Base-by-base conservation (phyloP, 2,888 invertebrate species). In the Andrena camellia region DNA sequence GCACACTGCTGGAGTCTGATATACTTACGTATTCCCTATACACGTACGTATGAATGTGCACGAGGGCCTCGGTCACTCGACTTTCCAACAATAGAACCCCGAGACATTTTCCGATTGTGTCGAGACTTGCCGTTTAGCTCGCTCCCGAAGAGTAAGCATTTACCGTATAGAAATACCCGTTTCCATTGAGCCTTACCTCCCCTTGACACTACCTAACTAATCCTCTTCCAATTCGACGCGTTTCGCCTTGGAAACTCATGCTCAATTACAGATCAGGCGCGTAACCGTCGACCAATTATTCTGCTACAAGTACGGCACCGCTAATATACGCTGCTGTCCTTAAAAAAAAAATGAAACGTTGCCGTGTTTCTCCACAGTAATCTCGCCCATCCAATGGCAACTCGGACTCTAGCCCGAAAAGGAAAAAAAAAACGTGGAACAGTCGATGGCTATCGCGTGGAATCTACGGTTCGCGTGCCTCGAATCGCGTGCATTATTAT, bases 381-480 rank as follows among this genome's bases (percentile, higher is more conserved):
- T 20, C 50, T 48, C 20, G 20, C 2, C 31, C 13, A 13, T 13
- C n/a, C n/a, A 50, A 10, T 26, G n/a, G n/a, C 48, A 2, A 26
- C 57, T 48, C 13, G 7, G n/a, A 31, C 1, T 20, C n/a, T 0
- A n/a, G 10, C 50, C 42, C 31, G 17, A 17, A 8, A 26, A 23
- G 4, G 13, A 2, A 1, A 2, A 54, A 54, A 20, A 2, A 10
- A 29, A 75, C 23, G 23, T 4, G 20, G 20, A 68, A n/a, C 31
- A 35, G 7, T 60, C 10, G n/a, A 57, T 35, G 60, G 33, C 42
- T 80, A 68, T 81, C 66, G 73, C 57, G 68, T 33, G 52, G 26
- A 70, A 83, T 31, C 48, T 48, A 75, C 64, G 20, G 68, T 66
- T 89, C 54, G 88, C 88, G 89, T 88, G 88, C 64, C 42, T 68